Conservation (phyloP, 2,113 vertebrate genomes). For the Psilopsiagon aymara region DNA sequence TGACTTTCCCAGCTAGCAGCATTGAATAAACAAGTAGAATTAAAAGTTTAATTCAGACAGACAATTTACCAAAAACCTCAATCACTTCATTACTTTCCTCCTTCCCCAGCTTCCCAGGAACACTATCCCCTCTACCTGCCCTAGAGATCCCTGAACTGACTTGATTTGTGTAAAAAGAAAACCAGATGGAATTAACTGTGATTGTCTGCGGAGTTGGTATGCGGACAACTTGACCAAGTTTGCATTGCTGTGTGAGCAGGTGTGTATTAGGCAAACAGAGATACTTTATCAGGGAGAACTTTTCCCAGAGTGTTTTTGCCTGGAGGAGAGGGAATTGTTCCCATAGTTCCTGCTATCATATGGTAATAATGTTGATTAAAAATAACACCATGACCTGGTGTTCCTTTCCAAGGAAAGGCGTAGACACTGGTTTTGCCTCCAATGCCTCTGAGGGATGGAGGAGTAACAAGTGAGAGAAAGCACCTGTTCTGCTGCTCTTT, state of each 20-base stretch:
- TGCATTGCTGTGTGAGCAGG: background rate
- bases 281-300: background rate
- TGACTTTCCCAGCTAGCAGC: background rate
- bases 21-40: background rate
- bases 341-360: background rate
- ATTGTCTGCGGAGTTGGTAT: background rate
- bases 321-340: background rate
- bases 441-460: background rate
- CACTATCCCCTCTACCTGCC: background rate
- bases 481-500: background rate
- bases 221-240: background rate
- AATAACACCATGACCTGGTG: background rate
- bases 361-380: background rate
- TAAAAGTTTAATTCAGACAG: background rate
- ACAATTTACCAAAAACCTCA: background rate
- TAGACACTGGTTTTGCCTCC: background rate
- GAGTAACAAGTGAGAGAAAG: background rate
- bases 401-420: background rate
- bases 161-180: background rate
- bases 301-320: background rate
- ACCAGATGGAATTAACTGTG: background rate
- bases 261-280: slow-evolving; percentile 1
- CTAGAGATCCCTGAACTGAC: background rate
- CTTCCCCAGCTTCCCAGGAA: background rate
- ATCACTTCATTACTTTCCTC: background rate